Evolutionary conservation across 2,888 invertebrate genomes (phyloP), one percentile per base, ranked within the genome.

Genomic region (Drosophila pseudotakahashii): DNA sequence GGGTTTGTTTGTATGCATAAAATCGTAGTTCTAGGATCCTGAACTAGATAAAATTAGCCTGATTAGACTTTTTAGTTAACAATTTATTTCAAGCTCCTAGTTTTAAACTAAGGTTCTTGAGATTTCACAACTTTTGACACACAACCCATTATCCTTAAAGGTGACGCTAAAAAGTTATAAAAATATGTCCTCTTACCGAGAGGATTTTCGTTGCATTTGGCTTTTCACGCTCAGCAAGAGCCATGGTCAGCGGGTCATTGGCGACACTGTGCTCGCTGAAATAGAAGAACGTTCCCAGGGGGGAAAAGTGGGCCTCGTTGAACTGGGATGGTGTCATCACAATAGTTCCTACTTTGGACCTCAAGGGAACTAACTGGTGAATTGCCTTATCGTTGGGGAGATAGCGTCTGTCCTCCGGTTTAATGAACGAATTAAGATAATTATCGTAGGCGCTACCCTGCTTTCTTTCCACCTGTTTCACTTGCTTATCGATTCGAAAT

Each of bases 211-310:
- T 30, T 0, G 7, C 26, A 39, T 72, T 72, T 9, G 3, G 42
- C 9, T 34, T 34, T 1, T 64, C 63, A 7, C 71, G 53, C 11
- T 45, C 32, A 2, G 13, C 30, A 4, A 72, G 14, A 5, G 73
- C 72, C 9, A 10, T 7, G 26, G 47, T 13, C 13, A 71, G 6
- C 1, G 71, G 71, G 34, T 71, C 71, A 6, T 41, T 13, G 11
- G 23, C 19, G 1, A 23, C 37, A 1, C 23, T 14, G 0, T 16
- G 13, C 9, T 44, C 37, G n/a, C 26, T 47, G 9, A 62, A 37
- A 2, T 10, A 39, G 14, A 36, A 57, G 41, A 23, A 10, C 7
- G 36, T 9, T 19, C 52, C 55, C 42, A 50, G 14, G 7, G 50
- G 39, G 5, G 34, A 11, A 0, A n/a, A 2, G 7, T 39, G 32